A percentile compares a stretch with the other conserved stretches of the same genome.
phyloP scores from a whole-genome alignment of 2,888 invertebrate genomes.

The Watsonalla cultraria region DNA sequence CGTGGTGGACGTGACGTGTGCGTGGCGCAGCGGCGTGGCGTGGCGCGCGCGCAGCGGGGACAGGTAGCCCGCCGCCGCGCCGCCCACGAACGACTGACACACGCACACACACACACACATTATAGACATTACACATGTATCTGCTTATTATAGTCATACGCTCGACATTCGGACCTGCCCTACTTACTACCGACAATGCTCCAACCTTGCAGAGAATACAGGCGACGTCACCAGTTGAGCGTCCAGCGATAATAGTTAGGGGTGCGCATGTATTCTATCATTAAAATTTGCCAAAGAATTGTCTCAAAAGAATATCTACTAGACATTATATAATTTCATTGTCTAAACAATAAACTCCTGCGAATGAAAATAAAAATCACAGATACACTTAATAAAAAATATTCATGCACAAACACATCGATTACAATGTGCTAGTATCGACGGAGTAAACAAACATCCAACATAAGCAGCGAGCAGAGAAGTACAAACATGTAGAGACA shows the following conservation, averaged over 20 bases:
- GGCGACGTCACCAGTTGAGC: too few species aligned
- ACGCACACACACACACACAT: not conserved
- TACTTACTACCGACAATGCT: too few species aligned
- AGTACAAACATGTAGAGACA: not conserved
- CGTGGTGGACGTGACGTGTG: conserved; percentile 82
- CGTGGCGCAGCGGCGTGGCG: conserved; percentile 71
- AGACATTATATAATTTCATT: too few species aligned
- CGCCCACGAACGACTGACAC: conserved; percentile 49
- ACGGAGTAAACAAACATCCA: not conserved
- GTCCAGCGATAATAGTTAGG: too few species aligned
- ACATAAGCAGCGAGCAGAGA: too few species aligned
- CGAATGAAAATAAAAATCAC: not conserved
- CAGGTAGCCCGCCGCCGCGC: conserved; percentile 27
- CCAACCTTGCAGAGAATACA: too few species aligned
- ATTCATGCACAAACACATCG: not conserved
- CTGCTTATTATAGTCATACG: too few species aligned
- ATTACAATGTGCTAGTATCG: not conserved
- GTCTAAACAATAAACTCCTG: too few species aligned
- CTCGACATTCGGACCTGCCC: too few species aligned
- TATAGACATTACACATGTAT: too few species aligned
- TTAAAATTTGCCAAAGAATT: not conserved
- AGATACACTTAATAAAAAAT: not conserved
- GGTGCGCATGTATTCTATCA: not conserved
- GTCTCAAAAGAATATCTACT: too few species aligned
- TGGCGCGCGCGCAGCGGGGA: conserved; percentile 40